A percentile compares a stretch with the other conserved stretches of the same genome.
These are phyloP conservation scores for Trileptium ribeirensis DNA, from an alignment of 2,888 invertebrate genomes.

Conservation along the genomic window DNA sequence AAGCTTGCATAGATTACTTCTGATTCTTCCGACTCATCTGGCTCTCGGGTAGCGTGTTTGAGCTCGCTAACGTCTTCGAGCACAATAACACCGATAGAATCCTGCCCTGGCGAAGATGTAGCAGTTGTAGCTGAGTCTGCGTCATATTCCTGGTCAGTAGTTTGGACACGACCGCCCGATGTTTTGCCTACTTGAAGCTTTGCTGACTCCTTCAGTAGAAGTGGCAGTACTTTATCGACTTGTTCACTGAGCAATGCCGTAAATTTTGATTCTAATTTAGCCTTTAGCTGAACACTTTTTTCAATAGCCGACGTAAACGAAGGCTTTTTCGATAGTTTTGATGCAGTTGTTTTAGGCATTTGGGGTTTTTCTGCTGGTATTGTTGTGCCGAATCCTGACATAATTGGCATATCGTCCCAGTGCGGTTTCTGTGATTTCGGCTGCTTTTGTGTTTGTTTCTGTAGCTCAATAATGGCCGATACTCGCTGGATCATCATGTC, in stretches of 20 bases:
- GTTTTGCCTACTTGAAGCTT: neutral
- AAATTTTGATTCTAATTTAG: neutral
- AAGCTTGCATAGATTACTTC: neutral
- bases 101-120: neutral
- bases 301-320: neutral
- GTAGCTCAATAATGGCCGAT: too few relatives aligned
- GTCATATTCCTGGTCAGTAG: neutral
- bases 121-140: neutral
- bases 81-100: too few relatives aligned
- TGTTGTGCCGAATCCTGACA: neutral
- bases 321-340: neutral
- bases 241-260: neutral
- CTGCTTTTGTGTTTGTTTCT: too few relatives aligned
- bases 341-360: neutral
- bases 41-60: neutral
- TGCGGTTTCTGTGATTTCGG: too few relatives aligned
- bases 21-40: neutral
- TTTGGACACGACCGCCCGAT: neutral
- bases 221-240: neutral
- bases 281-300: neutral
- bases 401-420: neutral
- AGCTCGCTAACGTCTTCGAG: too few relatives aligned
- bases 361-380: neutral
- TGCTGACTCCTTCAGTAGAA: neutral
- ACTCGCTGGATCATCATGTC: too few relatives aligned